Conservation (phyloP, 1,140 invertebrate genomes). For the Manduca sexta region DNA sequence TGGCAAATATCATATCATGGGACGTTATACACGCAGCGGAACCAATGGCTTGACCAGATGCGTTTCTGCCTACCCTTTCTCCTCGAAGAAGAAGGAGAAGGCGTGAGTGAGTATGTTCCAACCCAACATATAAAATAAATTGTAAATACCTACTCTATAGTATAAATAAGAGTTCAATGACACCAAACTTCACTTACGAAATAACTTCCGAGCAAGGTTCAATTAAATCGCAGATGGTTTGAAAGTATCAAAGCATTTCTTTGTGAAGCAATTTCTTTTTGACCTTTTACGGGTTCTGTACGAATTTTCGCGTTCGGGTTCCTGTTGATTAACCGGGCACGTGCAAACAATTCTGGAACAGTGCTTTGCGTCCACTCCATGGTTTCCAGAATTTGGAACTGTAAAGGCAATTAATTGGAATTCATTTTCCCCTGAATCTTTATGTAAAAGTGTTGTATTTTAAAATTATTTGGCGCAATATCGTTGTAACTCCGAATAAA, state of each 20-base stretch:
- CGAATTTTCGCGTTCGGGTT: constrained; percentile 5
- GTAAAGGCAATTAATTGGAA: too few relatives aligned
- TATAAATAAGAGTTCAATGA: not conserved
- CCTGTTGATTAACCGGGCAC: constrained; percentile 13
- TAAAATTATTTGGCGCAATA: too few relatives aligned
- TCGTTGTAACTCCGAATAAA: too few relatives aligned
- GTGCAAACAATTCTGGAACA: constrained; percentile 11
- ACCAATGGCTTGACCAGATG: too few relatives aligned
- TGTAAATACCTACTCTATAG: not conserved
- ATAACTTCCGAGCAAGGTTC: not conserved
- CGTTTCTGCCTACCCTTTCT: too few relatives aligned
- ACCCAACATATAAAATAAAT: too few relatives aligned
- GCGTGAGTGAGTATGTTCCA: too few relatives aligned
- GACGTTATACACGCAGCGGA: too few relatives aligned
- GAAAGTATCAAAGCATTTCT: constrained; percentile 1
- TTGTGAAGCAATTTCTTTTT: constrained; percentile 17
- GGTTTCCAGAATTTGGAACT: not conserved
- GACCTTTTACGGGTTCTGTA: constrained; percentile 9
- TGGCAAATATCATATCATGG: too few relatives aligned
- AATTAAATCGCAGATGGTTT: not conserved
- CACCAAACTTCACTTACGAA: not conserved
- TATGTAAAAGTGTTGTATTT: too few relatives aligned
- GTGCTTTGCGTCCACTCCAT: constrained; percentile 6
- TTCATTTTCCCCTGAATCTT: too few relatives aligned
- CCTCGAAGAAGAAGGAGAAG: too few relatives aligned